A percentile compares a stretch with the other conserved stretches of the same genome.
These are phyloP conservation scores for Burhinus bistriatus DNA, from an alignment of 2,113 vertebrate genomes.

Conservation along the genomic window DNA sequence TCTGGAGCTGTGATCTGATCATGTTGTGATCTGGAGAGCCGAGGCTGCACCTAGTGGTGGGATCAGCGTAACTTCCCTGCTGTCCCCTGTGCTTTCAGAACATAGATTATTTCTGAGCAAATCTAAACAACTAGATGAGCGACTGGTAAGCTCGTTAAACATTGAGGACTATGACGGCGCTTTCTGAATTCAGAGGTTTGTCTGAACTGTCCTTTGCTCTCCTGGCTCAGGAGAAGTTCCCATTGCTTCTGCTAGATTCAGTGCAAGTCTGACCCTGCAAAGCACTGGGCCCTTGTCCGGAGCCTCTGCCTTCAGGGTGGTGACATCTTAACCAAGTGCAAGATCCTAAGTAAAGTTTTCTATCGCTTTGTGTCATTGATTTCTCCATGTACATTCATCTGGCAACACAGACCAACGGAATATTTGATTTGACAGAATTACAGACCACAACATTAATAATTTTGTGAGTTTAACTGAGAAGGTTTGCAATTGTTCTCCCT, in stretches of 20 bases:
- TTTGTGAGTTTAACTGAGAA: not conserved
- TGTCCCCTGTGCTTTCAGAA: not conserved
- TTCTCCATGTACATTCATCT: not conserved
- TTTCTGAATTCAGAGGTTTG: not conserved
- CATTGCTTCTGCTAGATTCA: not conserved
- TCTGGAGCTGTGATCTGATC: not conserved
- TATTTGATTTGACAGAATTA: not conserved
- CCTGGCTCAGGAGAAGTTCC: not conserved
- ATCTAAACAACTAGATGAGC: not conserved
- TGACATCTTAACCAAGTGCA: not conserved
- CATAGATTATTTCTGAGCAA: not conserved
- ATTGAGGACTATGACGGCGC: fast-evolving
- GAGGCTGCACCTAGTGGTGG: not conserved
- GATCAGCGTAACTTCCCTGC: not conserved
- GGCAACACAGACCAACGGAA: not conserved
- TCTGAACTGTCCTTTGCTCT: not conserved
- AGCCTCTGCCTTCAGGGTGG: not conserved
- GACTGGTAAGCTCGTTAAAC: not conserved
- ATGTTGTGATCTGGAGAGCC: not conserved
- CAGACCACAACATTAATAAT: not conserved
- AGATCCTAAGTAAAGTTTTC: not conserved
- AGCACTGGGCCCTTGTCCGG: not conserved
- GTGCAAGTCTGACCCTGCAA: not conserved
- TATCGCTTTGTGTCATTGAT: not conserved
- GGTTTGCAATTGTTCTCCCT: not conserved